Base-by-base conservation (phyloP, 1,140 invertebrate genomes). In the Amphibalanus amphitrite region DNA sequence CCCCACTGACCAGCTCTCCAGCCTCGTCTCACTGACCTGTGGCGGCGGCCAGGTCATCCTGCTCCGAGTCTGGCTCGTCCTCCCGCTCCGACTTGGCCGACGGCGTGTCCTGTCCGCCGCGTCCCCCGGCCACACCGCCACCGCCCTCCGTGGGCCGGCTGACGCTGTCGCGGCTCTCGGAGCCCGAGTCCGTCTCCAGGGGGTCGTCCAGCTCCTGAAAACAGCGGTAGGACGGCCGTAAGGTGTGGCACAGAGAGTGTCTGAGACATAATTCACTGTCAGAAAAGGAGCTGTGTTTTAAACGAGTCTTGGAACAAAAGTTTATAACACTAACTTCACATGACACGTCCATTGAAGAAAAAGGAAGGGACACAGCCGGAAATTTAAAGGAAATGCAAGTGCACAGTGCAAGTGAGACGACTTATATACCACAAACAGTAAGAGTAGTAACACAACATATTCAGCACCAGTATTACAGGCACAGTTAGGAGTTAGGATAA, bases 11-110 rank as follows among this genome's bases (percentile, higher is more conserved):
- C 13, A 20, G 6, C 6, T 8, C 13, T 23, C 6, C 10, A 23
- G 47, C 47, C 3, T 23, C 10, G 47, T 1, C 47, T 8, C 1
- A 8, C 47, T 59, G 65, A 67, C 65, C 65, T 28, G 65, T 67
- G 65, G 65, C 65, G 3, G 65, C 65, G n/a, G 65, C 65, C 0
- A 67, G 65, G 65, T 67, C 65, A 28, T 67, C 65, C 65, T 67
- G 65, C 65, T 67, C 65, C 65, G 65, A 67, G 65, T 67, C 65
- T 3, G 28, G 65, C 65, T 67, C 65, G 26, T 67, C 65, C 26
- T 67, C 65, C 10, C 65, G 65, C 65, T 67, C 65, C 17, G 65
- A 28, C 65, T 67, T 67, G 65, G 65, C 65, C 47, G 47, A 59
- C 10, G 47, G 47, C 26, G 28, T 28, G 65, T 28, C 65, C 26